These are phyloP conservation scores for Seladonia tumulorum DNA, from an alignment of 2,888 invertebrate genomes.

Conservation along the genomic window DNA sequence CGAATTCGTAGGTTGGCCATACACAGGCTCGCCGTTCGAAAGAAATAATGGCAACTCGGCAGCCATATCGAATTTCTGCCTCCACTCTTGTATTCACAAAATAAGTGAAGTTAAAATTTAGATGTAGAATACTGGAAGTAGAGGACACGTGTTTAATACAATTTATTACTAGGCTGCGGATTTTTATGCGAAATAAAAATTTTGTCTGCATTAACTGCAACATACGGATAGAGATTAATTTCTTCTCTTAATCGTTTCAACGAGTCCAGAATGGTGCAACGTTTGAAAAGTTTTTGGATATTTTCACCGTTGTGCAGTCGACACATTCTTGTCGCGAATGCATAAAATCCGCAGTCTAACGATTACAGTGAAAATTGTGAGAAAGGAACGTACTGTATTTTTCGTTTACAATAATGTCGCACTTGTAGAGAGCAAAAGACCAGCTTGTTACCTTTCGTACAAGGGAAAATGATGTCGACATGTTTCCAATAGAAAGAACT, in stretches of 20 bases:
- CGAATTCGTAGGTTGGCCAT: background rate
- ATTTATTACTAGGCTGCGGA: background rate
- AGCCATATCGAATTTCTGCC: background rate
- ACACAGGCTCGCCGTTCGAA: background rate
- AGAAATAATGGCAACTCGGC: background rate
- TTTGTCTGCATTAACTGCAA: background rate
- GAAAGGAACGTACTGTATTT: conserved; percentile 1
- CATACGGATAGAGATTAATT: background rate
- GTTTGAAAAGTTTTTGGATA: background rate
- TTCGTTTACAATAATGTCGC: background rate
- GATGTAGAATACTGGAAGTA: background rate
- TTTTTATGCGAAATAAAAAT: background rate
- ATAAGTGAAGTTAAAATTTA: background rate
- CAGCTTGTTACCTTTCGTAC: background rate
- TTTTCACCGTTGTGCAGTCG: background rate
- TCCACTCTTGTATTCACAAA: background rate
- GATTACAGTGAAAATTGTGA: background rate
- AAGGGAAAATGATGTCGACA: background rate
- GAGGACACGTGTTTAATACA: background rate
- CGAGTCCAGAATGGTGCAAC: background rate
- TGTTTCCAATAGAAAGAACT: background rate
- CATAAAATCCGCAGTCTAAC: background rate
- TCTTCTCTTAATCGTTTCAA: background rate
- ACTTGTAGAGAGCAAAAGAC: background rate
- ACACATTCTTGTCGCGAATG: background rate